phyloP scores from a whole-genome alignment of 1,140 invertebrate species.

The Aphis craccivora region DNA sequence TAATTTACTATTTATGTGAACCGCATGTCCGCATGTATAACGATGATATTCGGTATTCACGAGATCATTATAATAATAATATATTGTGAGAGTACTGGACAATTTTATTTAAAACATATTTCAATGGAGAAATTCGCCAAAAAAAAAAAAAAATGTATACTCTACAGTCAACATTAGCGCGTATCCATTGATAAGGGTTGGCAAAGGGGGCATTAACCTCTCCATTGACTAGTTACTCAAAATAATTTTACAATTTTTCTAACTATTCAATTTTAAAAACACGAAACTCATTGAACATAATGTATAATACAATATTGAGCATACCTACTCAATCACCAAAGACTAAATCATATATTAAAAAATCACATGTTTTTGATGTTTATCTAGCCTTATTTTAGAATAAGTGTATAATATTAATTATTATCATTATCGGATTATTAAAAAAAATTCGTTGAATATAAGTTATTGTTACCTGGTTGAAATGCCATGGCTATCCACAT shows the following conservation, averaged over 20 bases:
- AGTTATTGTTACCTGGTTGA: background rate
- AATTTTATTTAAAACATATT: background rate
- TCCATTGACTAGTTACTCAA: background rate
- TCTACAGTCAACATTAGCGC: too few relatives aligned
- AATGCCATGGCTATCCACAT: background rate
- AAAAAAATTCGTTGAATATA: background rate
- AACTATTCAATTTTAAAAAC: background rate
- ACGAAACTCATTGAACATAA: background rate
- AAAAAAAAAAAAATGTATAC: too few relatives aligned
- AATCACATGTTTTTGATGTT: too few relatives aligned
- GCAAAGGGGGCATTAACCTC: too few relatives aligned
- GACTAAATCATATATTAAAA: too few relatives aligned
- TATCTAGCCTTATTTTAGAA: too few relatives aligned
- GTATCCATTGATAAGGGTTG: too few relatives aligned
- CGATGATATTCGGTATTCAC: background rate
- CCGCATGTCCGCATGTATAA: background rate
- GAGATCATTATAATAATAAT: background rate
- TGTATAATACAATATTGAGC: background rate
- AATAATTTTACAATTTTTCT: background rate
- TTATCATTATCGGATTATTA: background rate
- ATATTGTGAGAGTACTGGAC: background rate
- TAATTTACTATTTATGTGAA: background rate
- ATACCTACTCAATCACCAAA: background rate
- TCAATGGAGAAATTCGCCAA: background rate
- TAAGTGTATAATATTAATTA: background rate